Evolutionary conservation across 2,797 vertebrate genomes (phyloP).

Genomic region (Aythya fuligula): DNA sequence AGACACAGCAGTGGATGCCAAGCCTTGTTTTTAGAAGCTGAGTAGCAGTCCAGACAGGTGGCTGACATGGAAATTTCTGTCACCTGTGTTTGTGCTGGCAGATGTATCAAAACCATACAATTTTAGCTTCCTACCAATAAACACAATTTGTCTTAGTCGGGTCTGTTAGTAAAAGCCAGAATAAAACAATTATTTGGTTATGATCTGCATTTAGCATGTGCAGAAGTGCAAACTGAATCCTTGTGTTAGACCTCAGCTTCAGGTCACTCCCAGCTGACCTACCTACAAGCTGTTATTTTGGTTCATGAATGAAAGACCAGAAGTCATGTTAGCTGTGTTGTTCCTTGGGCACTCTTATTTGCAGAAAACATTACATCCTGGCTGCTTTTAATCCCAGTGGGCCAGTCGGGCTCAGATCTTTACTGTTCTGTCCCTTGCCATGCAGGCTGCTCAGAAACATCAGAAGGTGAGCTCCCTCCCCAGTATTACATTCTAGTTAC

Average conservation of each 20-base stretch:
- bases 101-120: not conserved
- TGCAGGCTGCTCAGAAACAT: not conserved
- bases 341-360: not conserved
- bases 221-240: not conserved
- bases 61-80: not conserved
- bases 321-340: not conserved
- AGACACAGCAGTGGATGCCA: not conserved
- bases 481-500: not conserved
- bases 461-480: not conserved
- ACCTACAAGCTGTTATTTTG: not conserved
- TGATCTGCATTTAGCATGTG: fast-evolving
- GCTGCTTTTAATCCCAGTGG: not conserved
- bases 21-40: not conserved
- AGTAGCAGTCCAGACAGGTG: not conserved
- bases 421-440: not conserved
- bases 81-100: not conserved
- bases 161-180: not conserved
- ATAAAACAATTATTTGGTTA: not conserved
- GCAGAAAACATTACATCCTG: not conserved
- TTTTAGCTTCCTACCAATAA: not conserved
- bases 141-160: not conserved
- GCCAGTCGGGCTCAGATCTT: not conserved
- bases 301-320: not conserved
- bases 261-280: not conserved
- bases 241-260: not conserved